Base-by-base conservation (phyloP, 2,113 vertebrate genomes). In the Pionites leucogaster region DNA sequence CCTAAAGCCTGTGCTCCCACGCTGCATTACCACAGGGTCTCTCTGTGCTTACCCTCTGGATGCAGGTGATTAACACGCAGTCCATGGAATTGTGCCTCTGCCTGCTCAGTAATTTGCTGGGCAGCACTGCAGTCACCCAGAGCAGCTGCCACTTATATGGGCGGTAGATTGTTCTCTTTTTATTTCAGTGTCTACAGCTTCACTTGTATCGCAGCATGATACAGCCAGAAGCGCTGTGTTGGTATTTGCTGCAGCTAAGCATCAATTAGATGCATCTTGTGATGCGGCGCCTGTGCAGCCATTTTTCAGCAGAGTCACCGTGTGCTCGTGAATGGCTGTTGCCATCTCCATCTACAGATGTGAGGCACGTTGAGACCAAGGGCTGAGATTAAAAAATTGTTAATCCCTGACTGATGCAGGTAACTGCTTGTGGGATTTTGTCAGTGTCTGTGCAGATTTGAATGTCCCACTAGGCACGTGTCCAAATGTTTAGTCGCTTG, bases 91-190 rank as follows among this genome's bases (percentile, higher is more conserved):
- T 95, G 90, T 11, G 46, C 88, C 75, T 95, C 92, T 96, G 93
- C 83, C 95, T 93, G 93, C 92, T 89, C 63, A 25, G 65, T 97
- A 97, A 97, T 97, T 94, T 96, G 83, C 90, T 89, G 97, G 97
- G 93, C 93, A 94, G 95, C 23, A 7, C 77, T 16, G 15, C 90
- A 71, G 86, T 88, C 92, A 92, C 67, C 67, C 19, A 1, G 88
- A 92, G 90, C 94, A 95, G 93, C 94, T 95, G 92, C 94, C 88
- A 49, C 92, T 89, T 74, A 84, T 88, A 84, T 17, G 76, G 93
- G 57, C 68, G 47, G 77, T 65, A 59, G 94, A 71, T 82, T 86
- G 91, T 83, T 88, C 93, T 93, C 71, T 96, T 96, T 93, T 90
- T 62, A 35, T 89, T 96, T 74, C 11, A 55, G 87, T 60, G 46